Percentiles rank a stretch among this genome's conserved stretches.
Conservation (phyloP, 1,140 invertebrate species). For the Pantala flavescens region DNA sequence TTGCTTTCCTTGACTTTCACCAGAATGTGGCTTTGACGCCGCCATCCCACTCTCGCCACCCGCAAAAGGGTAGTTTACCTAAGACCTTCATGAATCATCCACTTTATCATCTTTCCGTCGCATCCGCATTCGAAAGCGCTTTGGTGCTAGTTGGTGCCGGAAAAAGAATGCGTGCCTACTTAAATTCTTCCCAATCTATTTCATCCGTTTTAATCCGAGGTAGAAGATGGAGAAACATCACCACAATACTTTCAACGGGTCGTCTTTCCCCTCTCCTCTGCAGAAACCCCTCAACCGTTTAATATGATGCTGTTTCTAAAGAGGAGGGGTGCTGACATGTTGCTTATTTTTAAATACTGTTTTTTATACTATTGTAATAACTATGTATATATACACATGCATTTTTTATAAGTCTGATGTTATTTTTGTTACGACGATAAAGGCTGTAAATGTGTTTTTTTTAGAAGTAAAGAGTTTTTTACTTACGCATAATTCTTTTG, state of each 20-base stretch:
- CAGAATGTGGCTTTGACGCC: neutral
- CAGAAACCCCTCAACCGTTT: neutral
- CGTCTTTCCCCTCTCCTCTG: neutral
- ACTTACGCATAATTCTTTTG: neutral
- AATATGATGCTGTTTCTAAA: neutral
- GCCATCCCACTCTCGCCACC: neutral
- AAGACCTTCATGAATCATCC: neutral
- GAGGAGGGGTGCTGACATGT: constrained; percentile 2
- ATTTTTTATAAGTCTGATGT: constrained; percentile 8
- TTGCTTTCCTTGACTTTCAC: neutral
- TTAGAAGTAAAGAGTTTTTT: neutral
- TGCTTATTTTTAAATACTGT: neutral
- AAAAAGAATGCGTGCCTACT: too few species aligned
- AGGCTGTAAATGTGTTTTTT: neutral
- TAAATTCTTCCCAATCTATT: too few species aligned
- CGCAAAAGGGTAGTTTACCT: neutral
- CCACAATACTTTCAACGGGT: neutral
- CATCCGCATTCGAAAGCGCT: too few species aligned
- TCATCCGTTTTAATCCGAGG: too few species aligned
- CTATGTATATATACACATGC: neutral
- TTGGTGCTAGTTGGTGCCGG: too few species aligned
- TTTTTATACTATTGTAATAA: neutral
- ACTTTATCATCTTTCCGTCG: neutral
- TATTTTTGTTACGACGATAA: constrained; percentile 4
- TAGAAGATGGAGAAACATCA: neutral